Conservation (phyloP, 2,797 vertebrate species). For the Poeciliopsis paucimaculata region DNA sequence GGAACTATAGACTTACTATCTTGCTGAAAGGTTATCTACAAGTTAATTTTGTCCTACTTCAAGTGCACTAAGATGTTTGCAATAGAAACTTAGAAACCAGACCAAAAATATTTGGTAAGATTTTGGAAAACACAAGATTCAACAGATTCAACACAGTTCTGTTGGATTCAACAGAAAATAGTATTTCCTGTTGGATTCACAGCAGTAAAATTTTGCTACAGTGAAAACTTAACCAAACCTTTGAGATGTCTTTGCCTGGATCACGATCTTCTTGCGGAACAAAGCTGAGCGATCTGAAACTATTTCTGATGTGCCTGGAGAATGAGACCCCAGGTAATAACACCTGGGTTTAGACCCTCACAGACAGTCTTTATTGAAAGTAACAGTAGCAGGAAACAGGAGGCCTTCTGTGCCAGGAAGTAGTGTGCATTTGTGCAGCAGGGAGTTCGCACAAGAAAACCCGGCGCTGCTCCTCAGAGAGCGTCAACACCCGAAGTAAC, state of each 20-base stretch:
- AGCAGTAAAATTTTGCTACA: background rate
- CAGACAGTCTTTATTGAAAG: constrained; percentile 67
- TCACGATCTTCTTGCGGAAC: constrained; percentile 16
- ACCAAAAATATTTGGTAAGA: too few species aligned
- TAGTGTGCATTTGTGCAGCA: constrained; percentile 48
- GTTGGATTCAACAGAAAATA: background rate
- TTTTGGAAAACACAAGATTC: too few species aligned
- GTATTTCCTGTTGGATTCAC: background rate
- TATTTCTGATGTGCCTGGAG: constrained; percentile 31
- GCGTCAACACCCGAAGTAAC: constrained; percentile 64
- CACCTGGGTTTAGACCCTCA: constrained; percentile 14
- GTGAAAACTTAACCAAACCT: background rate
- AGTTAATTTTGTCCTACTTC: too few species aligned
- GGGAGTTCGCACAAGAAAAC: constrained; percentile 72
- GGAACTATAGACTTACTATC: too few species aligned
- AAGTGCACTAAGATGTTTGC: too few species aligned
- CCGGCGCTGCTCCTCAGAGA: constrained; percentile 65
- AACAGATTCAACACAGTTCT: background rate
- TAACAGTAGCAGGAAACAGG: constrained; percentile 61
- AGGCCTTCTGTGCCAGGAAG: constrained; percentile 52
- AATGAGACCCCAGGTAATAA: constrained; percentile 22
- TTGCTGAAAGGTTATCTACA: too few species aligned
- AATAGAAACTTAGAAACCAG: too few species aligned
- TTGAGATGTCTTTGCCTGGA: background rate
- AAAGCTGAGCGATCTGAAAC: constrained; percentile 30